phyloP scores from a whole-genome alignment of 2,797 vertebrate species.

The Acanthopagrus latus region DNA sequence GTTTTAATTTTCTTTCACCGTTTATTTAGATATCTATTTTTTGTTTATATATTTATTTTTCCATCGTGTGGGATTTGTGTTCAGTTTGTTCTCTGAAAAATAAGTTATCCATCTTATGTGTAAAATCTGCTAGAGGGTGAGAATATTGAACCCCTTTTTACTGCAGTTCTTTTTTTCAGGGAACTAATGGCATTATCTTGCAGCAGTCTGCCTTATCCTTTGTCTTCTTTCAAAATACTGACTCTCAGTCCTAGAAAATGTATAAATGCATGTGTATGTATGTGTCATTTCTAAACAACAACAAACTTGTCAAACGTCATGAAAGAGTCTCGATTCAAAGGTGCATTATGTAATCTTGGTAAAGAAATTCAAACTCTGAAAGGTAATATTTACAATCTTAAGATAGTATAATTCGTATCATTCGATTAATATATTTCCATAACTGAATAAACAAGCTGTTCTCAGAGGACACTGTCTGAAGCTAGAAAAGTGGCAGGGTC shows the following conservation, averaged over 20 bases:
- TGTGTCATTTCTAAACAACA: no score
- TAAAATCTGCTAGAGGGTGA: neutral
- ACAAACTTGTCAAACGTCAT: no score
- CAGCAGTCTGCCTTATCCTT: neutral
- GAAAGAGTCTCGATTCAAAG: no score
- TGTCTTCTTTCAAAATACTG: neutral
- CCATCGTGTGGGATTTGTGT: neutral
- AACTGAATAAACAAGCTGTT: no score
- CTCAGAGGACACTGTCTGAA: no score
- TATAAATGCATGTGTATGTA: neutral
- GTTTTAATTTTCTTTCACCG: neutral
- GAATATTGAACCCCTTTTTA: neutral
- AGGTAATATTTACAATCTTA: no score
- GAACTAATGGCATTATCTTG: neutral
- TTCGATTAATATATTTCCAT: no score
- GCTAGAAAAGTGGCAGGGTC: no score
- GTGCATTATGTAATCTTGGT: no score
- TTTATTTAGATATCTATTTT: neutral
- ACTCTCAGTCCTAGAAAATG: neutral
- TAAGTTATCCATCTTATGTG: neutral
- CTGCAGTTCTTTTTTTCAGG: neutral
- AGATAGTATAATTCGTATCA: no score
- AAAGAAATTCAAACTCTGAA: no score
- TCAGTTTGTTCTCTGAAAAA: neutral
- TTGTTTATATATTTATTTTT: neutral